Percentiles rank a stretch among this genome's conserved stretches.
Evolutionary conservation across 2,113 vertebrate species (phyloP).

Genomic region (Percopsis transmontana): DNA sequence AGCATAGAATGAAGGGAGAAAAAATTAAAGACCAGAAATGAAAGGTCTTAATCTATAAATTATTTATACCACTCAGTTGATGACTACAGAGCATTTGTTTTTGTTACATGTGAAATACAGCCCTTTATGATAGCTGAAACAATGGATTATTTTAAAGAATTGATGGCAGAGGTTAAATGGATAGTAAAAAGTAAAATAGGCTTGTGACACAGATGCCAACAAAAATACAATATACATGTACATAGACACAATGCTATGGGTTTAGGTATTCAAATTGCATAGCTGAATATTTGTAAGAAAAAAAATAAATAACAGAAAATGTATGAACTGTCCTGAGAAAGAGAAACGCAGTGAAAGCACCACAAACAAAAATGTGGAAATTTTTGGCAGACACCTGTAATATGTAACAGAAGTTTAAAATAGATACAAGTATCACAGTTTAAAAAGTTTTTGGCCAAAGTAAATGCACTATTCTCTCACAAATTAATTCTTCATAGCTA

Average conservation of each 20-base stretch:
- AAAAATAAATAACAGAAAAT: conserved; percentile 12
- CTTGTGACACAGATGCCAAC: conserved; percentile 5
- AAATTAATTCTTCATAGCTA: no score
- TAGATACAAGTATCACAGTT: conserved; percentile 32
- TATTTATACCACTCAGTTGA: background rate
- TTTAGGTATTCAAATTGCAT: background rate
- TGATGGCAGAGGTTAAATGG: background rate
- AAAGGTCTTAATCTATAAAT: background rate
- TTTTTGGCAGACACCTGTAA: background rate
- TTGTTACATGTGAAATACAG: background rate
- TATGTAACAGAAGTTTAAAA: conserved; percentile 5
- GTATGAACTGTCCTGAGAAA: conserved; percentile 4
- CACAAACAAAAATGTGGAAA: background rate
- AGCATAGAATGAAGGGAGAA: no score
- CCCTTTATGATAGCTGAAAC: background rate
- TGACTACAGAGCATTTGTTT: background rate
- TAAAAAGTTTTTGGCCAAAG: conserved; percentile 1
- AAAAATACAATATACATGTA: background rate
- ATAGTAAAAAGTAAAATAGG: background rate
- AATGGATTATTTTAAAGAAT: background rate
- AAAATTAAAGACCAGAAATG: background rate
- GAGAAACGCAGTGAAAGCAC: background rate
- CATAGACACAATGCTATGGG: background rate
- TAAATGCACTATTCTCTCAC: background rate
- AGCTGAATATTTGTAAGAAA: background rate